Percentiles rank a stretch among this genome's conserved stretches.
Evolutionary conservation across 2,888 invertebrate genomes (phyloP).

Genomic region (Diloba caeruleocephala): DNA sequence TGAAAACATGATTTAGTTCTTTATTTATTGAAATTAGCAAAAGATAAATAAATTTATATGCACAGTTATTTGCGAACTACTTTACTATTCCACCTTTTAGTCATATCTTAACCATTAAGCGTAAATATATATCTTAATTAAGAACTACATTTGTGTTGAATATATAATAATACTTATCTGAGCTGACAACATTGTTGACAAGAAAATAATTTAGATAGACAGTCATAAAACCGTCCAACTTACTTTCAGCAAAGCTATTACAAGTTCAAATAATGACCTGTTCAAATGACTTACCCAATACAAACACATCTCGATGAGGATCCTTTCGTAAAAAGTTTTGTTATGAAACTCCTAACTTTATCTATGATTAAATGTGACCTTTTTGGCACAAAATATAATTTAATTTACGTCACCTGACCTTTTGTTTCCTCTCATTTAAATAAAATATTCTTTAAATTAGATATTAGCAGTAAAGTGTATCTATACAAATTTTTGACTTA

Average conservation of each 20-base stretch:
- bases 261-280: constrained; percentile 43
- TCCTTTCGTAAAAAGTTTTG: constrained; percentile 35
- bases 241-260: constrained; percentile 31
- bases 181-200: constrained; percentile 10
- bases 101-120: too few relatives aligned
- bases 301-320: constrained; percentile 19
- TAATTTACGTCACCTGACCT: not conserved
- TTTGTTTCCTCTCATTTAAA: constrained; percentile 9
- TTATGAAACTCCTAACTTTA: constrained; percentile 35
- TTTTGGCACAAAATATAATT: constrained; percentile 17
- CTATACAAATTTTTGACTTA: not conserved
- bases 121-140: too few relatives aligned
- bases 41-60: too few relatives aligned
- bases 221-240: constrained; percentile 20
- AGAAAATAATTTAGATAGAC: constrained; percentile 17
- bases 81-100: too few relatives aligned
- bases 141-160: too few relatives aligned
- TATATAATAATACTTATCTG: too few relatives aligned
- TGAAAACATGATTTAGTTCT: too few relatives aligned
- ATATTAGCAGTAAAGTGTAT: not conserved
- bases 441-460: constrained; percentile 4
- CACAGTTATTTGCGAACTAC: too few relatives aligned
- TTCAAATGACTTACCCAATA: constrained; percentile 30
- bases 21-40: too few relatives aligned
- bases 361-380: constrained; percentile 22